phyloP scores from a whole-genome alignment of 1,140 invertebrate genomes.

The Leptinotarsa undecemlineata region DNA sequence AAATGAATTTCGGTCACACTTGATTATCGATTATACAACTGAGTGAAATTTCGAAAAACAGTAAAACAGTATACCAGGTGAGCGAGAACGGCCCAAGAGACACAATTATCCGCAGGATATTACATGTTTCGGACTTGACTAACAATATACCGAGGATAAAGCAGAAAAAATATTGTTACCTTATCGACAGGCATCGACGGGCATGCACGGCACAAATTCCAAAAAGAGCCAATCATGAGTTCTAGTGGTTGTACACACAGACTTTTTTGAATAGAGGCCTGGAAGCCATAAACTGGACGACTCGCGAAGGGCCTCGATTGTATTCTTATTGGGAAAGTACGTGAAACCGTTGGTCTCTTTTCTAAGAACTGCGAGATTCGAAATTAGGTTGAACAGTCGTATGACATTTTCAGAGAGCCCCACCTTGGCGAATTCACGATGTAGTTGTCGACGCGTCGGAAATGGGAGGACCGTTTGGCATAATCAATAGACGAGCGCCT shows the following conservation, averaged over 20 bases:
- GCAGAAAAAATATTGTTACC: conserved; percentile 62
- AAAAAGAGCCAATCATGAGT: conserved; percentile 88
- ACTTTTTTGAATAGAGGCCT: conserved; percentile 21
- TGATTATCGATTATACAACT: too few species aligned
- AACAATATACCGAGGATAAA: background rate
- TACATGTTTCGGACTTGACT: background rate
- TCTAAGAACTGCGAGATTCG: background rate
- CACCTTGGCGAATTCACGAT: conserved; percentile 21
- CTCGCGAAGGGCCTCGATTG: conserved; percentile 14
- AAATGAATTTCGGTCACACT: too few species aligned
- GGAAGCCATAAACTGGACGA: conserved; percentile 28
- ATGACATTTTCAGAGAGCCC: conserved; percentile 20
- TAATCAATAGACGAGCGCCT: conserved; percentile 28
- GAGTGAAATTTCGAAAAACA: too few species aligned
- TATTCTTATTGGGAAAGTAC: background rate
- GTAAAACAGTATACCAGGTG: too few species aligned
- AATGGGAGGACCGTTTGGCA: conserved; percentile 1
- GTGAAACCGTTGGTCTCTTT: background rate
- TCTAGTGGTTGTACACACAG: conserved; percentile 22
- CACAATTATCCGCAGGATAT: background rate
- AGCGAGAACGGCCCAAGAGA: background rate
- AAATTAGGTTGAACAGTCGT: conserved; percentile 24
- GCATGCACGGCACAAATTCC: conserved; percentile 90
- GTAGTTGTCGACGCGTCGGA: background rate
- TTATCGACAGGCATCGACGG: conserved; percentile 91